phyloP scores from a whole-genome alignment of 2,797 vertebrate genomes.

The Streptopelia turtur region DNA sequence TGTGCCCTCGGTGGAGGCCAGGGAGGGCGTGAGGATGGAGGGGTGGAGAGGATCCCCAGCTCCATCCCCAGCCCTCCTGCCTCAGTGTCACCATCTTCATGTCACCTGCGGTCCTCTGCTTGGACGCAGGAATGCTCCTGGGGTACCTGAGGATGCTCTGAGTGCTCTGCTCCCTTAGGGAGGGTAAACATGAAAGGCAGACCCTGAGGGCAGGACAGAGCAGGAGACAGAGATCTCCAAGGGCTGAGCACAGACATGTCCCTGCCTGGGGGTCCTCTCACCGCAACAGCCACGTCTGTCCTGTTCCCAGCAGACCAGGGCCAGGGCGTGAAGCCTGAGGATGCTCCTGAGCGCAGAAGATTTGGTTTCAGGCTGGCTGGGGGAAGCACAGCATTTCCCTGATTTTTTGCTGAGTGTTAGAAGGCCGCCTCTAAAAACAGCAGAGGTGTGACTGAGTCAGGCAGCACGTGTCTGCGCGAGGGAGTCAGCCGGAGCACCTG shows the following conservation, averaged over 20 bases:
- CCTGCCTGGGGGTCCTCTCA: not conserved
- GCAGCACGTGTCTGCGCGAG: constrained; percentile 25
- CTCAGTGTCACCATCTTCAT: not conserved
- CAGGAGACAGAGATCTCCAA: not conserved
- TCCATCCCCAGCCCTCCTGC: not conserved
- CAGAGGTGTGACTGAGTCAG: constrained; percentile 59
- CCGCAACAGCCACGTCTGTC: not conserved
- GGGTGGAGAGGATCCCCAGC: not conserved
- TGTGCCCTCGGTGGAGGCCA: not conserved
- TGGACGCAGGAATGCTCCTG: not conserved
- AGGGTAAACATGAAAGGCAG: not conserved
- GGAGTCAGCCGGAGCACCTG: constrained; percentile 5
- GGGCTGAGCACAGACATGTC: not conserved
- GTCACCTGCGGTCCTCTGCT: not conserved
- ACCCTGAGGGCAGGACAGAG: not conserved
- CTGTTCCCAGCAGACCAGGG: not conserved
- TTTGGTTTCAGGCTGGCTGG: not conserved
- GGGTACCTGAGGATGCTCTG: not conserved
- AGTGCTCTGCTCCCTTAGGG: not conserved
- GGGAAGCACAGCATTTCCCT: constrained; percentile 13
- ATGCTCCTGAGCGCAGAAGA: not conserved
- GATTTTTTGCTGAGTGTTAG: constrained; percentile 27
- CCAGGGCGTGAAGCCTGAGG: not conserved
- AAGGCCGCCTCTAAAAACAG: constrained; percentile 50
- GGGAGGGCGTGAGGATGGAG: not conserved